Percentiles rank a stretch among this genome's conserved stretches.
These are phyloP conservation scores for Epiblema foenella DNA, from an alignment of 2,888 invertebrate genomes.

Conservation along the genomic window DNA sequence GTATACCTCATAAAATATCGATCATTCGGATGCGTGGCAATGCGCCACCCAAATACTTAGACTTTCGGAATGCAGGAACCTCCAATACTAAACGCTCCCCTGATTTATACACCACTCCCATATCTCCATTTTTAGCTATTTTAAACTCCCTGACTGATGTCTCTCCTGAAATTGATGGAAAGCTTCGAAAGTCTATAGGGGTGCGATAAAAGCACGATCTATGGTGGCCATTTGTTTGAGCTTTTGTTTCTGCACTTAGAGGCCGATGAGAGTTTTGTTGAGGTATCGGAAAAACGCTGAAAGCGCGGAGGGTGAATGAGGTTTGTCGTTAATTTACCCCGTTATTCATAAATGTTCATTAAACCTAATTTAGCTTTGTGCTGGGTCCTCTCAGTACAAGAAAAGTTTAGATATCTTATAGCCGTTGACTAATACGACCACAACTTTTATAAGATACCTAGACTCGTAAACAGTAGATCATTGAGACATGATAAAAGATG, in stretches of 20 bases:
- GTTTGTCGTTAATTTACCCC: background rate
- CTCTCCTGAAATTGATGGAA: conserved; percentile 31
- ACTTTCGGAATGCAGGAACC: background rate
- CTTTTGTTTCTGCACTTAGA: conserved; percentile 38
- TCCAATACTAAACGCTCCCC: conserved; percentile 1
- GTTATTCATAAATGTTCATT: too few species aligned
- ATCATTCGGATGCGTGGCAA: too few species aligned
- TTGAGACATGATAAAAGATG: too few species aligned
- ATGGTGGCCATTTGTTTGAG: conserved; percentile 42
- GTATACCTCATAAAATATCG: too few species aligned
- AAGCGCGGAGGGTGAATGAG: background rate
- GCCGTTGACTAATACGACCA: too few species aligned
- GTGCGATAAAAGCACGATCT: conserved; percentile 28
- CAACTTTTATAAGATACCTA: too few species aligned
- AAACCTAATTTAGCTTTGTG: too few species aligned
- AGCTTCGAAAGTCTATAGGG: conserved; percentile 34
- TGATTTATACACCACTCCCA: conserved; percentile 17
- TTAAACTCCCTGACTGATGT: conserved; percentile 34
- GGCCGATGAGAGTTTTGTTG: background rate
- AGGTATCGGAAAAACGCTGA: conserved; percentile 1
- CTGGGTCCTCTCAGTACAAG: too few species aligned
- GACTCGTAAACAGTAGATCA: too few species aligned
- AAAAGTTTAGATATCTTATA: too few species aligned
- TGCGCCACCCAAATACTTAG: too few species aligned
- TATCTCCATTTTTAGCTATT: conserved; percentile 32